These are phyloP conservation scores for Poeciliopsis paucimaculata DNA, from an alignment of 2,797 vertebrate species.

Conservation along the genomic window DNA sequence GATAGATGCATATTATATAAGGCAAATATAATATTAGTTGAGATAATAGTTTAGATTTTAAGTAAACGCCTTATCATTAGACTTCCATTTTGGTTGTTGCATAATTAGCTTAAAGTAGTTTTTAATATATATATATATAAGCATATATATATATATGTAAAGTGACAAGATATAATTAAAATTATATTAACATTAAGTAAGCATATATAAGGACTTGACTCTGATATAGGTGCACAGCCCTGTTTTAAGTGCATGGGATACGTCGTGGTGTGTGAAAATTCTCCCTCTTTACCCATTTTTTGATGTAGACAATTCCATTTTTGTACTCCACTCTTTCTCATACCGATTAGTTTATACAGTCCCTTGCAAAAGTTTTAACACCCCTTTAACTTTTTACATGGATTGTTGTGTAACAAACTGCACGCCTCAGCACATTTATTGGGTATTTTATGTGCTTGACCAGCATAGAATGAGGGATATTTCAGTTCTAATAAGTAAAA, in stretches of 20 bases:
- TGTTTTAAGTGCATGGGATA: slow-evolving; percentile 63
- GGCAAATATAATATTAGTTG: slow-evolving; percentile 56
- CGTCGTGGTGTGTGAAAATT: slow-evolving; percentile 48
- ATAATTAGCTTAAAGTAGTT: slow-evolving; percentile 72
- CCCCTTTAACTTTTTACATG: background rate
- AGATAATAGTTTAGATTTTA: slow-evolving; percentile 57
- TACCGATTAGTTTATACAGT: slow-evolving; percentile 5
- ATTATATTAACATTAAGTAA: slow-evolving; percentile 76
- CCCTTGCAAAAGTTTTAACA: slow-evolving; percentile 1
- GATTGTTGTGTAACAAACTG: background rate
- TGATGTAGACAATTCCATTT: slow-evolving; percentile 25
- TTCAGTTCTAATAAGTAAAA: background rate
- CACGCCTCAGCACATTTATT: background rate
- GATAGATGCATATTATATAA: slow-evolving; percentile 51
- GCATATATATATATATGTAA: slow-evolving; percentile 68
- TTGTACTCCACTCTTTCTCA: slow-evolving; percentile 24
- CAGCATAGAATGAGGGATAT: background rate
- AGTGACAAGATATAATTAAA: slow-evolving; percentile 74
- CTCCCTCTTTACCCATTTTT: slow-evolving; percentile 59
- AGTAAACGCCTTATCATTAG: slow-evolving; percentile 56
- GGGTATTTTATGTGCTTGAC: background rate
- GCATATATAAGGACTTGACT: slow-evolving; percentile 67
- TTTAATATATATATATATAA: slow-evolving; percentile 75
- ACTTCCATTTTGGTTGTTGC: slow-evolving; percentile 60
- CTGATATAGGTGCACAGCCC: slow-evolving; percentile 66